phyloP scores from a whole-genome alignment of 2,888 invertebrate species.

The Phlogophora meticulosa region DNA sequence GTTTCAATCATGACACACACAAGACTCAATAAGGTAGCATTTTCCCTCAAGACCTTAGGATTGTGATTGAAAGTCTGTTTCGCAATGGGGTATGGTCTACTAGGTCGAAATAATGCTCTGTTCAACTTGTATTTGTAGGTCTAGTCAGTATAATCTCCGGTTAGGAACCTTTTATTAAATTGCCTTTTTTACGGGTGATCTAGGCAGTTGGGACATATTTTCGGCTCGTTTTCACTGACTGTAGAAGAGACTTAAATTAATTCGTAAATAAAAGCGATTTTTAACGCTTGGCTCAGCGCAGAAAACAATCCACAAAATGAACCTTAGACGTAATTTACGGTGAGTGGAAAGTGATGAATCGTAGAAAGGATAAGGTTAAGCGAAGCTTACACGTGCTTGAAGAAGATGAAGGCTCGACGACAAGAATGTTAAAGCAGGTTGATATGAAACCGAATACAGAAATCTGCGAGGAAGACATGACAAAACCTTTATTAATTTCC shows the following conservation, averaged over 20 bases:
- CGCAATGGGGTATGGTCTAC: too few species aligned
- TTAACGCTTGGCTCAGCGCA: too few species aligned
- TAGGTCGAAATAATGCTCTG: conserved; percentile 3
- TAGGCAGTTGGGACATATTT: background rate
- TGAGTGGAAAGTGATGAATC: conserved; percentile 13
- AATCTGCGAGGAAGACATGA: background rate
- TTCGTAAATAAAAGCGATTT: too few species aligned
- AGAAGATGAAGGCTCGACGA: background rate
- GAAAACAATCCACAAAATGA: too few species aligned
- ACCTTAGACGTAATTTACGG: background rate
- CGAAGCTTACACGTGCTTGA: conserved; percentile 6
- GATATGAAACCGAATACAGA: background rate
- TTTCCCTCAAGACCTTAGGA: too few species aligned
- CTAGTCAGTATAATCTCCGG: conserved; percentile 29
- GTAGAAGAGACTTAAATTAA: too few species aligned
- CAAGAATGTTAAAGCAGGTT: conserved; percentile 17
- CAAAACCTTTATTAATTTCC: too few species aligned
- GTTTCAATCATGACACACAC: too few species aligned
- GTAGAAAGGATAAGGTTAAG: conserved; percentile 8
- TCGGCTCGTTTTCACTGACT: too few species aligned
- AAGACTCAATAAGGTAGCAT: too few species aligned
- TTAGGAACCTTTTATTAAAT: conserved; percentile 14
- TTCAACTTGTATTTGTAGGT: conserved; percentile 6
- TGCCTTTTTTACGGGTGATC: conserved; percentile 20
- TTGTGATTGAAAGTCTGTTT: too few species aligned